A percentile compares a stretch with the other conserved stretches of the same genome.
phyloP scores from a whole-genome alignment of 2,888 invertebrate genomes.

The Mantis religiosa region DNA sequence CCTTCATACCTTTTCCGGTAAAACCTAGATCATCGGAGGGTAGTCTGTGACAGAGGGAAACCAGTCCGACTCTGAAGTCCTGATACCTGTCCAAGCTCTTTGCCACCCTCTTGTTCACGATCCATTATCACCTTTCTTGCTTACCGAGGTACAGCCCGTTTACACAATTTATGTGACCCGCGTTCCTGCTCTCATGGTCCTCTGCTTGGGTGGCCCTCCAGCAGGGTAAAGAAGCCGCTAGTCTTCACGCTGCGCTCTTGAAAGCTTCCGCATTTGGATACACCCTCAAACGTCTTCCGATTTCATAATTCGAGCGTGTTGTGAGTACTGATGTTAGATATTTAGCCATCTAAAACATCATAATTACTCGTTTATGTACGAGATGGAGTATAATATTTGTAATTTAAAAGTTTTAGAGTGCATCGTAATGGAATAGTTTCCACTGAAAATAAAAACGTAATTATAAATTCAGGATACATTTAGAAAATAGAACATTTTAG shows the following conservation, averaged over 20 bases:
- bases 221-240: not conserved
- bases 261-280: not conserved
- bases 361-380: too few species aligned
- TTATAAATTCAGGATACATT: too few species aligned
- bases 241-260: not conserved
- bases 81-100: not conserved
- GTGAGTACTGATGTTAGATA: too few species aligned
- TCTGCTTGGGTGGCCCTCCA: not conserved
- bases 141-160: not conserved
- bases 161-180: not conserved
- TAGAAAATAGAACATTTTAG: too few species aligned
- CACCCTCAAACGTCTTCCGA: not conserved
- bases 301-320: not conserved
- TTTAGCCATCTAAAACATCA: too few species aligned
- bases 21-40: not conserved
- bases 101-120: not conserved
- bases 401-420: too few species aligned
- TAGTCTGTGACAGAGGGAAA: not conserved
- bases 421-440: too few species aligned
- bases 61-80: not conserved
- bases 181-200: not conserved
- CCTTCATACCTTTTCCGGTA: too few species aligned
- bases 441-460: too few species aligned
- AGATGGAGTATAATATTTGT: too few species aligned
- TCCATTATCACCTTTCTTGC: slow-evolving; percentile 1